Base-by-base conservation (phyloP, 2,113 vertebrate species). In the Ceuthmochares aereus region DNA sequence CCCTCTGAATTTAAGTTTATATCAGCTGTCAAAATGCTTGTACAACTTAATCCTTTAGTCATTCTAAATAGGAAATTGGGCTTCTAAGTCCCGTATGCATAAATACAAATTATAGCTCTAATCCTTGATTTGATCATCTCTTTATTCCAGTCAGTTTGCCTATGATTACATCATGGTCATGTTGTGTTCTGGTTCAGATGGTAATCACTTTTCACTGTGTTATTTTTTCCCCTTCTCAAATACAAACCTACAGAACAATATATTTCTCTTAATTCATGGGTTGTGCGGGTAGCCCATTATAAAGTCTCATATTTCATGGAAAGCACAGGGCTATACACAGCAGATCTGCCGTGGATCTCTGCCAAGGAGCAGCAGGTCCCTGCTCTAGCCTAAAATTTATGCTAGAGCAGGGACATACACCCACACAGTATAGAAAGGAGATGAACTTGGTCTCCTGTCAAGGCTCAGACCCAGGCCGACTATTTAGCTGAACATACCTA, bases 151-250 rank as follows among this genome's bases (percentile, higher is more conserved):
- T 21, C 21, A 59, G 42, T 36, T 79, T 72, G 7, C 19, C 25
- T 67, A 2, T 21, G 40, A 19, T 55, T n/a, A n/a, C 43, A 68
- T 34, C 54, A 68, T 6, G 25, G 30, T 4, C 0, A 0, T 55
- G 17, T 22, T 43, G 21, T 47, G 26, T 64, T 84, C 49, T 52
- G 36, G 20, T 84, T 91, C 54, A 76, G 32, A 37, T 23, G 19
- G 9, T 16, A 49, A 70, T 63, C 23, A 45, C 4, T 60, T 82
- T 62, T 81, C 62, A 85, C 30, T 7, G 17, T 59, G n/a, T 52
- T 75, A 70, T 36, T 90, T 77, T 55, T 66, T 29, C 19, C 11
- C 3, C 16, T 77, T 73, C 63, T 60, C 29, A 81, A 59, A 73
- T 37, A 12, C 72, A 64, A 69, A 66, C 9, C 40, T 66, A 42